Evolutionary conservation across 2,888 invertebrate genomes (phyloP), one percentile per base, ranked within the genome.

Genomic region (Acronicta psi): DNA sequence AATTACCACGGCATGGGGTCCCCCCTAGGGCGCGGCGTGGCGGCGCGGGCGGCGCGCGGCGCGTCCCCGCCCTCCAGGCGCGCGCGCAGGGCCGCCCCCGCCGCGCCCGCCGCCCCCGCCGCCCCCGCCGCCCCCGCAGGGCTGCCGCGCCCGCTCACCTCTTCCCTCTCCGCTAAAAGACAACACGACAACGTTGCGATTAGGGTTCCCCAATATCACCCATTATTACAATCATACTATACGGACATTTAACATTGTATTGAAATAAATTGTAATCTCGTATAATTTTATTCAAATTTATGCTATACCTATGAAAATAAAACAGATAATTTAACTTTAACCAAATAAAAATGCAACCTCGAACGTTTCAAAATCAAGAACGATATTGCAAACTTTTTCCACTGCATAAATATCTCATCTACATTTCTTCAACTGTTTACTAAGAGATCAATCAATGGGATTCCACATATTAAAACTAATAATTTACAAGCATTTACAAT

Each of bases 21-120:
- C 16, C 97, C 95, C 52, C 97, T 93, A 0, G 72, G 65, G 0
- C 36, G 96, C 95, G 36, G 96, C 95, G 56, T 65, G 31, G 61
- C 36, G 0, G 96, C 96, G n/a, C 62, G 5, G 0, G 61, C 0
- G 96, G 95, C 36, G 96, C 95, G 56, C 70, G 31, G 52, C 36
- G 0, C 96, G 96, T n/a, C 65, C 4, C 0, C 57, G 0, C 25
- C 25, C 25, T 25, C 25, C 7, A 25, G 25, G 29, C 10, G 29
- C 29, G 29, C 29, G 29, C 11, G 29, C 29, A 29, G 29, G 2
- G 11, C 29, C 2, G 96, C 96, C 43, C 97, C 94, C 64, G 95
- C 95, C 77, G 97, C 96, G 74, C 96, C 96, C 2, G 95, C 95
- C 2, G 96, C 82, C 13, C 46, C 2, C 0, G 18, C 49, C 95